Percentiles rank a stretch among this genome's conserved stretches.
Conservation (phyloP, 2,888 invertebrate genomes). For the Cepaea hortensis region DNA sequence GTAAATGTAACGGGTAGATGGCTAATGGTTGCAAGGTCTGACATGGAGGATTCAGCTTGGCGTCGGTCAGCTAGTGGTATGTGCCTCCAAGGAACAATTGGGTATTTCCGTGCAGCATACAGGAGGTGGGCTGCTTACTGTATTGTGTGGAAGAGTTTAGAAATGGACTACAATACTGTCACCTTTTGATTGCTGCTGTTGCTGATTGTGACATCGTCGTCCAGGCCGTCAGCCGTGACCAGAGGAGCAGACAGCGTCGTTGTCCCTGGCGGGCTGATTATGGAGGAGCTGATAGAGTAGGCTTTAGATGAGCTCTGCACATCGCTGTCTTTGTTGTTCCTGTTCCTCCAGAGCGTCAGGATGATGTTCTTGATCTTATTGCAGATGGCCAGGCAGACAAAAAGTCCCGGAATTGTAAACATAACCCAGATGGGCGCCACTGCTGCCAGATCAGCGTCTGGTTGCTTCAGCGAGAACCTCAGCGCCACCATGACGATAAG, state of each 20-base stretch:
- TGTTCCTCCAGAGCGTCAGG: constrained; percentile 35
- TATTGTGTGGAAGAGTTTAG: neutral
- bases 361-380: constrained; percentile 41
- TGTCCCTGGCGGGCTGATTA: constrained; percentile 69
- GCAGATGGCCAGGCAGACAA: constrained; percentile 64
- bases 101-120: neutral
- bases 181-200: constrained; percentile 69
- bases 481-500: constrained; percentile 71
- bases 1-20: too few relatives aligned
- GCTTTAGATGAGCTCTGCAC: constrained; percentile 52
- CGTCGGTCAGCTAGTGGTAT: neutral
- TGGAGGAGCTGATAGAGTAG: constrained; percentile 68
- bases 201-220: constrained; percentile 63
- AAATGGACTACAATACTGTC: constrained; percentile 66
- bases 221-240: constrained; percentile 65
- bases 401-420: constrained; percentile 72
- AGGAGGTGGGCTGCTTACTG: neutral
- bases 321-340: constrained; percentile 42
- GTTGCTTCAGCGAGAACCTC: constrained; percentile 71
- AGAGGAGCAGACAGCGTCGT: constrained; percentile 70
- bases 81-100: neutral
- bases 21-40: too few relatives aligned
- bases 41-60: too few relatives aligned
- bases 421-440: constrained; percentile 73
- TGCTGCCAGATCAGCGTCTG: constrained; percentile 71